Percentiles rank a stretch among this genome's conserved stretches.
phyloP scores from a whole-genome alignment of 2,797 vertebrate species.

The Chiloscyllium punctatum region DNA sequence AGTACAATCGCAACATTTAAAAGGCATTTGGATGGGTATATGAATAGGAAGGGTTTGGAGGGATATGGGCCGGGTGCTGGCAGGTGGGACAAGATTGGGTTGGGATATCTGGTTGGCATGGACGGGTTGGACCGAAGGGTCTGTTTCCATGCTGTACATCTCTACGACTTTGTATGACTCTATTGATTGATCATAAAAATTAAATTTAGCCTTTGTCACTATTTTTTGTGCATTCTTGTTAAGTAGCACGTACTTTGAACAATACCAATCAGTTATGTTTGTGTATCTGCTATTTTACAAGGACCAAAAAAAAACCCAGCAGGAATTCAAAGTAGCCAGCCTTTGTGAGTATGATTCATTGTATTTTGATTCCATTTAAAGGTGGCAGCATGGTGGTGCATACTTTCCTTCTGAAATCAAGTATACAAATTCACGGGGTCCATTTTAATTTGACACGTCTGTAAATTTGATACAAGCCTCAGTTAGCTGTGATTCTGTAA shows the following conservation, averaged over 20 bases:
- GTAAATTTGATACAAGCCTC: not conserved
- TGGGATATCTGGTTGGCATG: too few species aligned
- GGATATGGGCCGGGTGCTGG: too few species aligned
- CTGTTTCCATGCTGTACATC: too few species aligned
- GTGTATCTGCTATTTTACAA: not conserved
- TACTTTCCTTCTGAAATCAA: constrained; percentile 1
- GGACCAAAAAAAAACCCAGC: not conserved
- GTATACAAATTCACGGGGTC: not conserved
- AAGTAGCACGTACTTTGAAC: not conserved
- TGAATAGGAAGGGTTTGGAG: too few species aligned
- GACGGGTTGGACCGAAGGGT: too few species aligned
- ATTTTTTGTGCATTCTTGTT: not conserved
- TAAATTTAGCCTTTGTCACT: not conserved
- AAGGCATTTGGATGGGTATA: too few species aligned
- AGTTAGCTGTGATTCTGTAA: not conserved
- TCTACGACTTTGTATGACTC: too few species aligned
- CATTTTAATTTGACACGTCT: constrained; percentile 5
- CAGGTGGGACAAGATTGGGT: too few species aligned
- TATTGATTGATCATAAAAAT: not conserved
- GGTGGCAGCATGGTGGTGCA: not conserved
- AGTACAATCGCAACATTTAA: too few species aligned
- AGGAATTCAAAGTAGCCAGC: not conserved
- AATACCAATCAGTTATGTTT: not conserved
- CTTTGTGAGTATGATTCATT: not conserved
- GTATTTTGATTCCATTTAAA: constrained; percentile 13